A percentile compares a stretch with the other conserved stretches of the same genome.
These are phyloP conservation scores for Megathymus violae DNA, from an alignment of 1,140 invertebrate species.

Conservation along the genomic window DNA sequence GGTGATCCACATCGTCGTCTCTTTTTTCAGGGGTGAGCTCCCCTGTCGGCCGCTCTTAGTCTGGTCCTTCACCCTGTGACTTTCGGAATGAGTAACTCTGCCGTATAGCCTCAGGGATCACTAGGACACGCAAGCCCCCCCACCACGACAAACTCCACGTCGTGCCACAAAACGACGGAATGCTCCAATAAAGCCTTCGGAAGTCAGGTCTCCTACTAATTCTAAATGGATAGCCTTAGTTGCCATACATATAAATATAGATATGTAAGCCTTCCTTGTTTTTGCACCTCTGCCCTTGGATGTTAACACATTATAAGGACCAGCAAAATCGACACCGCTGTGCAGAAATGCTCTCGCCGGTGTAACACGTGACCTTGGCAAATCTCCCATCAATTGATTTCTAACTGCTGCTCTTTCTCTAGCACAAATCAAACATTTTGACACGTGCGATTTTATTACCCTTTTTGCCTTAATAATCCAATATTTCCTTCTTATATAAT, in stretches of 20 bases:
- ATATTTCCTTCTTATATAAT: slow-evolving; percentile 31
- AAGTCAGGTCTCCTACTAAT: no score
- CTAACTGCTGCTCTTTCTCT: slow-evolving; percentile 6
- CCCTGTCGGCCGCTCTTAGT: no score
- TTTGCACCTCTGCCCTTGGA: slow-evolving; percentile 11
- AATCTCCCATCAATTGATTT: slow-evolving; percentile 9
- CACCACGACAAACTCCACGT: no score
- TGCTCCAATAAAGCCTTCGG: no score
- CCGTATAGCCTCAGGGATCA: no score
- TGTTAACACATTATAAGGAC: slow-evolving; percentile 4
- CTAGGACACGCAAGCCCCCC: no score
- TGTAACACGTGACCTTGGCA: slow-evolving; percentile 10
- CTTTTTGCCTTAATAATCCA: slow-evolving; percentile 5
- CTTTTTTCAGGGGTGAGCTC: no score
- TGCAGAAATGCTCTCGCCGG: slow-evolving; percentile 2
- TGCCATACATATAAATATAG: slow-evolving; percentile 52
- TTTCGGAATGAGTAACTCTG: no score
- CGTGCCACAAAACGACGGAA: no score
- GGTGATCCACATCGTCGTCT: no score
- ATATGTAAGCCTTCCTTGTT: neutral
- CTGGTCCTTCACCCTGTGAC: no score
- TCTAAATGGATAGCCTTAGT: slow-evolving; percentile 64
- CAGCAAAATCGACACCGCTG: slow-evolving; percentile 9
- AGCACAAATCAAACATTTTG: slow-evolving; percentile 11
- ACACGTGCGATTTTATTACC: neutral